Conservation (phyloP, 2,113 vertebrate species). For the Mohoua ochrocephala region DNA sequence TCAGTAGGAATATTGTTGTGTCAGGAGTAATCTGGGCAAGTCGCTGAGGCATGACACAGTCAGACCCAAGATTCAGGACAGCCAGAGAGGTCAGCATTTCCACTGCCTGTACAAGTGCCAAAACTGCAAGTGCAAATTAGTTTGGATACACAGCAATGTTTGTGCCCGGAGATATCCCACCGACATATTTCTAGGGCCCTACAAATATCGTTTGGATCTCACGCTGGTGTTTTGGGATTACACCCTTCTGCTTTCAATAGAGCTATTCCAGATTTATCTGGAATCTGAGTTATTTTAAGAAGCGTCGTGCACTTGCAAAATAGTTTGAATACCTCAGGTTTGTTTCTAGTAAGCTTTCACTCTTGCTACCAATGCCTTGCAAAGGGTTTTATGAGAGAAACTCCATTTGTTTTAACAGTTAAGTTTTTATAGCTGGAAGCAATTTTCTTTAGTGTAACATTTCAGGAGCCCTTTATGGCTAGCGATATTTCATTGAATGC, state of each 20-base stretch:
- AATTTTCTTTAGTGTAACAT: constrained; percentile 57
- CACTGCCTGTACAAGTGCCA: neutral
- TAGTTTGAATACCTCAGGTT: neutral
- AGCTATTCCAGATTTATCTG: neutral
- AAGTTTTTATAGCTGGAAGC: constrained; percentile 54
- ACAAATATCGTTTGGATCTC: neutral
- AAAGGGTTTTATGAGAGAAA: neutral
- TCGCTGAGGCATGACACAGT: neutral
- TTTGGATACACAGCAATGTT: neutral
- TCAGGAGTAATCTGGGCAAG: neutral
- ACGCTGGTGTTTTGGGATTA: neutral
- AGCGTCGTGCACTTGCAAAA: neutral
- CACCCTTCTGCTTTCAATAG: neutral
- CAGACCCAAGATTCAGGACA: neutral
- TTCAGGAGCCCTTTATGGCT: constrained; percentile 46
- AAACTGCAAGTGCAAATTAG: neutral
- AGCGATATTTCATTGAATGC: neutral
- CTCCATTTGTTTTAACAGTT: constrained; percentile 44
- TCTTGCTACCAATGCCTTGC: neutral
- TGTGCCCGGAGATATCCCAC: neutral
- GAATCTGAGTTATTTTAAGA: constrained; percentile 4
- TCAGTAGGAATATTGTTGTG: neutral
- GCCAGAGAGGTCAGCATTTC: neutral
- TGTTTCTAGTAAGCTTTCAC: neutral
- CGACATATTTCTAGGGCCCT: neutral